Base-by-base conservation (phyloP, 2,797 vertebrate species). In the Danio albolineatus region DNA sequence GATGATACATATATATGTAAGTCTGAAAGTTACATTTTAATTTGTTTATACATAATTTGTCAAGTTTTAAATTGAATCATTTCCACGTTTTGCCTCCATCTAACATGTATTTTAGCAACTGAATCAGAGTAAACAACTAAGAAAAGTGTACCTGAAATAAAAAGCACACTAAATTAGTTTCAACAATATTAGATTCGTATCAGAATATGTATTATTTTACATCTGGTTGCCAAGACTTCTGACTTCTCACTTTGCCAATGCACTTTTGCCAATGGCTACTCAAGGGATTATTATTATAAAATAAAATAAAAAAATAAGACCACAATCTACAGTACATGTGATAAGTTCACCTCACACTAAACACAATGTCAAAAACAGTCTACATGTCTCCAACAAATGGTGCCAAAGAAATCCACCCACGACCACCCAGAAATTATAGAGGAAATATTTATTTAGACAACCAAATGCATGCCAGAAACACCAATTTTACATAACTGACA, bases 401-500 rank as follows among this genome's bases (percentile, higher is more conserved):
- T 39, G 64, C 56, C 49, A 64, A 16, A 62, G 38, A 44, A 67
- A 73, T 54, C 57, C 39, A 79, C 36, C 17, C 65, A 66, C 44
- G 53, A 80, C 66, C 78, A 83, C 61, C 46, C 66, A 80, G 56
- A 71, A 82, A 78, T 90, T 88, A 85, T 92, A 91, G 92, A 91
- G 86, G 91, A 92, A 93, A 92, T 93, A 90, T 94, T 94, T 94
- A 94, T 94, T 94, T 90, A 91, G 92, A 93, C 93, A 94, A 94
- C 91, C 88, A 89, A 92, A 92, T 90, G 92, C 94, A 99, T 98
- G 96, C 97, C 96, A 96, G 95, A 96, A 95, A 92, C 94, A 96
- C 95, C 95, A 93, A 96, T 95, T 79, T 94, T 97, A 98, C 96
- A 98, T 95, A 95, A 96, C 95, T 92, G 90, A 89, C 94, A 94